Conservation (phyloP, 2,888 invertebrate genomes). For the Arctia plantaginis region DNA sequence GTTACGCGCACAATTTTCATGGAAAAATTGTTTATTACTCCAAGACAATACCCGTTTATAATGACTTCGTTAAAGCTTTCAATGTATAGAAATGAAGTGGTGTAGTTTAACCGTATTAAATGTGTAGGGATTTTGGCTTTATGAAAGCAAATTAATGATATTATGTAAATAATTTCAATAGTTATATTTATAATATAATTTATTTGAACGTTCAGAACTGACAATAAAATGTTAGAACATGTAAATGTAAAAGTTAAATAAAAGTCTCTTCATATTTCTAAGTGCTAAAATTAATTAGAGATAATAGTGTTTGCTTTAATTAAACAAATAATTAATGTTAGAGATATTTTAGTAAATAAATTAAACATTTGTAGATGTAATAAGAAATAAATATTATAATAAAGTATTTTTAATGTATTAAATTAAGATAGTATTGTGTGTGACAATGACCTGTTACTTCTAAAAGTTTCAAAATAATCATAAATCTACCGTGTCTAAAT, state of each 20-base stretch:
- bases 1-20: slow-evolving; percentile 69
- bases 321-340: slow-evolving; percentile 34
- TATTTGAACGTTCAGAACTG: slow-evolving; percentile 82
- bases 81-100: slow-evolving; percentile 72
- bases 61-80: slow-evolving; percentile 70
- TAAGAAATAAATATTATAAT: slow-evolving; percentile 36
- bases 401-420: slow-evolving; percentile 29
- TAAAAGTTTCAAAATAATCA: neutral
- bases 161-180: slow-evolving; percentile 61
- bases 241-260: slow-evolving; percentile 60
- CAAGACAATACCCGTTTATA: slow-evolving; percentile 77
- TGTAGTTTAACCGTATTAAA: slow-evolving; percentile 63
- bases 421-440: slow-evolving; percentile 49
- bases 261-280: slow-evolving; percentile 81
- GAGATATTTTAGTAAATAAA: slow-evolving; percentile 47
- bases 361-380: slow-evolving; percentile 42
- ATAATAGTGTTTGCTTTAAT: slow-evolving; percentile 48
- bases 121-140: slow-evolving; percentile 65
- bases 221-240: slow-evolving; percentile 82
- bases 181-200: slow-evolving; percentile 62
- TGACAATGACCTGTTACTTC: slow-evolving; percentile 52
- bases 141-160: slow-evolving; percentile 57
- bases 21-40: slow-evolving; percentile 58
- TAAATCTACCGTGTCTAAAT: neutral
- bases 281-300: slow-evolving; percentile 41